A percentile compares a stretch with the other conserved stretches of the same genome.
phyloP scores from a whole-genome alignment of 1,140 invertebrate species.

The Diabrotica virgifera region DNA sequence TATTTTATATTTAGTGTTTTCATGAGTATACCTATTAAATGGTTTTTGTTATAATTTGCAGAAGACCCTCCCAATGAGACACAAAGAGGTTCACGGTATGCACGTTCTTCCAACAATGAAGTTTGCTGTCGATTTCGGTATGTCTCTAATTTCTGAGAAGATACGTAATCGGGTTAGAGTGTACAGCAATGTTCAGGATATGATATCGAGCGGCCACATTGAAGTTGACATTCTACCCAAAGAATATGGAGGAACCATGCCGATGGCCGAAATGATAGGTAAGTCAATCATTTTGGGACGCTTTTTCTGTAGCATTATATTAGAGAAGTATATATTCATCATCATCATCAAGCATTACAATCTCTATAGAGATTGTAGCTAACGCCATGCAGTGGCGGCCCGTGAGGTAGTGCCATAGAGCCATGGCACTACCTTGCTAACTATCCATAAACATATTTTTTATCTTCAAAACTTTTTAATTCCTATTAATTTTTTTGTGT shows the following conservation, averaged over 20 bases:
- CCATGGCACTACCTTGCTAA: too few species aligned
- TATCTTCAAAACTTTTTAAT: too few species aligned
- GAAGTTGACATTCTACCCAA: conserved; percentile 72
- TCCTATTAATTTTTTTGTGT: too few species aligned
- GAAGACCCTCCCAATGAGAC: conserved; percentile 79
- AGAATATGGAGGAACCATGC: conserved; percentile 77
- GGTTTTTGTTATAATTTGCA: conserved; percentile 41
- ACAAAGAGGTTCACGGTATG: conserved; percentile 78
- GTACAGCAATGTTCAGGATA: conserved; percentile 62
- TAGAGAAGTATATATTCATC: too few species aligned
- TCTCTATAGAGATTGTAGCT: too few species aligned
- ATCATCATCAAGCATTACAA: too few species aligned
- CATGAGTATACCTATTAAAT: too few species aligned
- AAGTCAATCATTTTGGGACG: conserved; percentile 14
- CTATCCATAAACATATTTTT: too few species aligned
- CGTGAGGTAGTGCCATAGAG: too few species aligned
- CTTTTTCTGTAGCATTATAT: too few species aligned
- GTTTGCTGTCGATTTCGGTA: conserved; percentile 76
- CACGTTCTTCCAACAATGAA: conserved; percentile 74
- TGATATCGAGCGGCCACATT: conserved; percentile 51
- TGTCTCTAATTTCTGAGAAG: conserved; percentile 78
- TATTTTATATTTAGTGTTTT: too few species aligned
- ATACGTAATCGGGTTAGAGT: conserved; percentile 71
- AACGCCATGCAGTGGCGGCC: too few species aligned
- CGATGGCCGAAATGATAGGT: conserved; percentile 84